Conservation (phyloP, 2,797 vertebrate species). For the Lophotriccus pileatus region DNA sequence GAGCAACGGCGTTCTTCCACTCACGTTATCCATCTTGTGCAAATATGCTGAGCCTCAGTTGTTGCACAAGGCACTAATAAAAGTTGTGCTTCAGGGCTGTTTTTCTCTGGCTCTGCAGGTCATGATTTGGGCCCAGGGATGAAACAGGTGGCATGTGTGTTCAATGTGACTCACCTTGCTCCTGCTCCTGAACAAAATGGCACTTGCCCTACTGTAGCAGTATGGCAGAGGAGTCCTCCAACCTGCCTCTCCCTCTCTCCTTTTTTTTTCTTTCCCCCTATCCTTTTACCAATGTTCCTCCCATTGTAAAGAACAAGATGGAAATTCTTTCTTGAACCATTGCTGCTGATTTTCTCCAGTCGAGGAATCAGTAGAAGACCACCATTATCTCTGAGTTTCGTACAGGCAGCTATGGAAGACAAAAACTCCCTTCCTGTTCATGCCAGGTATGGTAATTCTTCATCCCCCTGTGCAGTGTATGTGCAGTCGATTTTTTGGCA, state of each 20-base stretch:
- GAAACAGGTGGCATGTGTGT: neutral
- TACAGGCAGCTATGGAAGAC: constrained; percentile 29
- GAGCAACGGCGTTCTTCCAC: neutral
- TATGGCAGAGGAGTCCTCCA: constrained; percentile 17
- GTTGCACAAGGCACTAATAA: neutral
- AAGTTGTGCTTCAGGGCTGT: neutral
- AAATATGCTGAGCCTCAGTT: neutral
- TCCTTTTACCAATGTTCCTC: constrained; percentile 2
- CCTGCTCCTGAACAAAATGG: constrained; percentile 17
- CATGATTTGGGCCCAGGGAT: neutral
- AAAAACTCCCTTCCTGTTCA: constrained; percentile 24
- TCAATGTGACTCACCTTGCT: constrained; percentile 48
- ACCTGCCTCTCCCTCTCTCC: neutral
- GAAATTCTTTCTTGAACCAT: constrained; percentile 6
- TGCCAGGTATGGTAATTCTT: constrained; percentile 3
- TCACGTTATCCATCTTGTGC: neutral
- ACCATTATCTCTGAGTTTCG: constrained; percentile 3
- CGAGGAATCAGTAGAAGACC: constrained; percentile 1
- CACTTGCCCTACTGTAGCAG: neutral
- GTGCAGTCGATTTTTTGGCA: constrained; percentile 39
- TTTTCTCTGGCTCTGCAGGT: neutral
- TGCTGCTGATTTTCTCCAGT: neutral
- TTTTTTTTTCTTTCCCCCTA: neutral
- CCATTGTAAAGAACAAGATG: neutral
- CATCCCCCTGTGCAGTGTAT: constrained; percentile 9